Conservation (phyloP, 2,797 vertebrate genomes). For the Coregonus ussuriensis region DNA sequence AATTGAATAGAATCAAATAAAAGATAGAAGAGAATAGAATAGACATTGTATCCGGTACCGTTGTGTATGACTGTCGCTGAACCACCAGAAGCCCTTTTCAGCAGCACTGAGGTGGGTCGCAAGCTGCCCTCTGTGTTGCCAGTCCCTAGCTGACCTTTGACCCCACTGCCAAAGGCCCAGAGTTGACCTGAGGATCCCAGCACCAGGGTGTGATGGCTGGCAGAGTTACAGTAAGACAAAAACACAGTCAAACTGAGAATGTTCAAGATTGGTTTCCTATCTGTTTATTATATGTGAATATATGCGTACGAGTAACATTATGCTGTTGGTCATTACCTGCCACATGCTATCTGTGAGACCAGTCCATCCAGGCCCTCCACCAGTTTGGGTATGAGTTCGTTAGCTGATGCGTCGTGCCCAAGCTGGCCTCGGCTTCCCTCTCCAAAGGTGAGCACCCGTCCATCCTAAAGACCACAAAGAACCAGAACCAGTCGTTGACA, state of each 20-base stretch:
- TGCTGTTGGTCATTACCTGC: constrained; percentile 74
- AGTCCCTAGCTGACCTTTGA: constrained; percentile 60
- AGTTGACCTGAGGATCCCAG: constrained; percentile 78
- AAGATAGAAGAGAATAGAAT: neutral
- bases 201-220: constrained; percentile 81
- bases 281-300: neutral
- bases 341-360: constrained; percentile 81
- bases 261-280: neutral
- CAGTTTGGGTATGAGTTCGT: constrained; percentile 73
- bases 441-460: constrained; percentile 87
- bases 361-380: constrained; percentile 72
- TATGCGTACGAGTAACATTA: neutral
- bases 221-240: constrained; percentile 1
- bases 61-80: constrained; percentile 13
- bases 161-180: constrained; percentile 80
- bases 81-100: constrained; percentile 43
- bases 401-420: constrained; percentile 78
- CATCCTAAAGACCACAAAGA: constrained; percentile 66
- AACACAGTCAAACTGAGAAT: neutral
- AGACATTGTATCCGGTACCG: constrained; percentile 37
- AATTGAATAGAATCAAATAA: too few relatives aligned
- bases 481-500: neutral
- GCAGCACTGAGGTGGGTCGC: constrained; percentile 72
- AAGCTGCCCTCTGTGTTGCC: constrained; percentile 47
- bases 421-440: constrained; percentile 84